Percentiles rank a stretch among this genome's conserved stretches.
phyloP scores from a whole-genome alignment of 2,888 invertebrate species.

The Epinotia demarniana region DNA sequence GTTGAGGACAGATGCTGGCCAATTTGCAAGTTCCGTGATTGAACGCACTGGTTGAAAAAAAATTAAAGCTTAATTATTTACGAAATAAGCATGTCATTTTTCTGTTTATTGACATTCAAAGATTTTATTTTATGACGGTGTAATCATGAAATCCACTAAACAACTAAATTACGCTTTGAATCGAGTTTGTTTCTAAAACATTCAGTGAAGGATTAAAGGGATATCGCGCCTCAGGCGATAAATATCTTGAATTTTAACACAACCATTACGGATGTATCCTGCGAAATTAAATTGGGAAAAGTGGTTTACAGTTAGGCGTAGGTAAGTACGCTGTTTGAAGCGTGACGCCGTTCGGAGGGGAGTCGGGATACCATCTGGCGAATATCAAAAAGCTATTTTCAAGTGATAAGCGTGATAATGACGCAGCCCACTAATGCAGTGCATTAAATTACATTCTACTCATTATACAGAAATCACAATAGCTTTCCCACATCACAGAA shows the following conservation, averaged over 20 bases:
- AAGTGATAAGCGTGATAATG: constrained; percentile 79
- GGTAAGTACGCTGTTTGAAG: constrained; percentile 29
- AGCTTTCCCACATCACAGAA: constrained; percentile 53
- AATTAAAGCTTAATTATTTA: neutral
- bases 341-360: constrained; percentile 48
- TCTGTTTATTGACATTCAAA: neutral
- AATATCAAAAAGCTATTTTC: constrained; percentile 74
- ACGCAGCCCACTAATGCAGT: constrained; percentile 70
- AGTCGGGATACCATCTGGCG: constrained; percentile 69
- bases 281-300: constrained; percentile 45
- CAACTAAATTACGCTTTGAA: neutral
- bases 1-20: constrained; percentile 68
- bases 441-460: constrained; percentile 75
- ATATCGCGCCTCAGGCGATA: constrained; percentile 37
- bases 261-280: constrained; percentile 42
- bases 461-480: constrained; percentile 73
- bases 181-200: constrained; percentile 22
- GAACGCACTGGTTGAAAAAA: constrained; percentile 57
- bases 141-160: constrained; percentile 8
- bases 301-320: constrained; percentile 34
- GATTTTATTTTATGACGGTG: neutral
- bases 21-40: constrained; percentile 44
- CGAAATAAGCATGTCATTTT: neutral
- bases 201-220: constrained; percentile 30
- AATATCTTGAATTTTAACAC: constrained; percentile 45